Percentiles rank a stretch among this genome's conserved stretches.
Evolutionary conservation across 2,888 invertebrate genomes (phyloP).

Genomic region (Ischnus inquisitorius): DNA sequence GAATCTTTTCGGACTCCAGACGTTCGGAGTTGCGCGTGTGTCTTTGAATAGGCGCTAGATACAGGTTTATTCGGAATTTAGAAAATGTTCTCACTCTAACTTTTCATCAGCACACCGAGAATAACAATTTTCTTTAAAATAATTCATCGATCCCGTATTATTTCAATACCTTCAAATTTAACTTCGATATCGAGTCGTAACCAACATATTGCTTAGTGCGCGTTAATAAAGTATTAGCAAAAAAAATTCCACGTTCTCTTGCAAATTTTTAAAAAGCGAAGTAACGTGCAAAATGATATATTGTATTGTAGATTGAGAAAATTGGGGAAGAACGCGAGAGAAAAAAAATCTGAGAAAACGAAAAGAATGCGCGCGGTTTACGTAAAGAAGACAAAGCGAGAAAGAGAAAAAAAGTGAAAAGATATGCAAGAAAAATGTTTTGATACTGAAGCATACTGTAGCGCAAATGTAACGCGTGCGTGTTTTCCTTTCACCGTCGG

Average conservation of each 20-base stretch:
- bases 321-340: not conserved
- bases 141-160: too few relatives aligned
- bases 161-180: too few relatives aligned
- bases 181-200: too few relatives aligned
- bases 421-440: constrained; percentile 54
- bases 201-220: too few relatives aligned
- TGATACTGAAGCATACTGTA: constrained; percentile 53
- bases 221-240: too few relatives aligned
- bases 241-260: too few relatives aligned
- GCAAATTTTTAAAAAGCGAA: too few relatives aligned
- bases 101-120: not conserved
- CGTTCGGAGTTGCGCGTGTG: constrained; percentile 34
- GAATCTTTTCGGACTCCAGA: constrained; percentile 57
- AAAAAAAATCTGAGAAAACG: not conserved
- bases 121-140: too few relatives aligned
- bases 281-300: too few relatives aligned
- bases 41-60: constrained; percentile 16
- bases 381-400: too few relatives aligned
- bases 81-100: not conserved
- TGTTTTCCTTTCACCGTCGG: constrained; percentile 83
- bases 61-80: constrained; percentile 43
- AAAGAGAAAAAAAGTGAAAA: not conserved
- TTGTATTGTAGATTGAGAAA: too few relatives aligned
- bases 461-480: constrained; percentile 70
- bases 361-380: not conserved